Conservation (phyloP, 2,797 vertebrate species). For the Alcedo atthis region DNA sequence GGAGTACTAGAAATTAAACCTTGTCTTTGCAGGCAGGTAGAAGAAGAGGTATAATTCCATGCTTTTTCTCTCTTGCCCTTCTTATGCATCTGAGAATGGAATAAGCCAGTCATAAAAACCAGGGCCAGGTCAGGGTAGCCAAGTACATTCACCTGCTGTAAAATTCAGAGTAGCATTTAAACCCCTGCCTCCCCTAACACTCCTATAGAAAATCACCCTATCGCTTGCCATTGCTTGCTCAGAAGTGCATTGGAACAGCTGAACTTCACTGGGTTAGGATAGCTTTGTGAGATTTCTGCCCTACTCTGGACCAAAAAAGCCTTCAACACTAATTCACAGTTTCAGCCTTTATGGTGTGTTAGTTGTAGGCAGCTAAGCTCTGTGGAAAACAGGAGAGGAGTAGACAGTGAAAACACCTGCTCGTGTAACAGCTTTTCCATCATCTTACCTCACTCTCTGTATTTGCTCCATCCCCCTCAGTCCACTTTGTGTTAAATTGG, state of each 20-base stretch:
- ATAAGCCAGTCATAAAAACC: constrained; percentile 4
- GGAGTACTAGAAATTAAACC: neutral
- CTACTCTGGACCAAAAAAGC: neutral
- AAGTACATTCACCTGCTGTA: constrained; percentile 21
- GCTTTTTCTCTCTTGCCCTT: neutral
- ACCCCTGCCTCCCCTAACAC: neutral
- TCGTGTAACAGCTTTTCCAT: neutral
- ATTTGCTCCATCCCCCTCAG: neutral
- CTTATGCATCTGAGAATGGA: neutral
- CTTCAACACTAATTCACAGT: neutral
- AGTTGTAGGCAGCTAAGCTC: neutral
- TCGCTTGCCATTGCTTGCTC: constrained; percentile 18
- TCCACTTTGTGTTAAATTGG: neutral
- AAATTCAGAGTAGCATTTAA: constrained; percentile 47
- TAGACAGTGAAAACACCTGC: neutral
- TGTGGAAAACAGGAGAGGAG: neutral
- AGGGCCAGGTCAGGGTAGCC: neutral
- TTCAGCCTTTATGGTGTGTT: neutral
- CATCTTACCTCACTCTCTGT: neutral
- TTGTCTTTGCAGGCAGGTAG: neutral
- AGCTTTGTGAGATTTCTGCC: neutral
- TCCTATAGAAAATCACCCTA: neutral
- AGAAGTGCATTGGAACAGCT: neutral
- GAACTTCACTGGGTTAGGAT: neutral
- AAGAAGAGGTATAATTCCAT: neutral